Base-by-base conservation (phyloP, 1,140 invertebrate species). In the Nephila pilipes region DNA sequence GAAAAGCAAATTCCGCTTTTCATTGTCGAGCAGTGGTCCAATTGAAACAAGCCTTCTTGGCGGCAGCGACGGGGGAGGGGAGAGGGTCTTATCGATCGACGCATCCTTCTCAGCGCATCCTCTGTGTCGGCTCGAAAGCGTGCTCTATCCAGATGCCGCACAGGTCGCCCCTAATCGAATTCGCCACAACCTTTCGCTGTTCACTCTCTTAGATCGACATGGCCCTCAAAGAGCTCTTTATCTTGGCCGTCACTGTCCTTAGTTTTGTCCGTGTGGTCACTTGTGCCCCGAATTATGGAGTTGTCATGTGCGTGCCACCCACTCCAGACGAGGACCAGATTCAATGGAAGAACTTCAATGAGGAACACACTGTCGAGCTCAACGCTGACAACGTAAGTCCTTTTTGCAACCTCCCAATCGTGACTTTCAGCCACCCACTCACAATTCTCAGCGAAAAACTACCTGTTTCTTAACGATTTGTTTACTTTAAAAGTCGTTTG, bases 21-120 rank as follows among this genome's bases (percentile, higher is more conserved):
- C 20, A 36, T n/a, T 32, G 46, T 22, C 58, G 58, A 46, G 80
- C 32, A 54, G 36, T 22, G 38, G 32, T 38, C 16, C 46, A 46
- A 46, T 46, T 46, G 46, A 46, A 46, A 46, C 46, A 46, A 46
- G 46, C 6, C 46, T 46, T 46, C 46, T 46, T 10, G 6, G 46
- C 8, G 6, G 4, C 46, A 46, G 8, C 6, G 46, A 46, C 6
- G 46, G 46, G 46, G 4, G 46, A 4, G 25, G 55, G 25, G 83
- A 12, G 55, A 36, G 57, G n/a, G 22, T 32, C 14, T 29, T 60
- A 85, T 85, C 83, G 83, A 85, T 85, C 83, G 83, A 85, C 83
- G 83, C 83, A 63, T 85, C 83, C 57, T 32, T 32, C 57, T 57
- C 83, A 85, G 83, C 83, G 83, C 83, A 85, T 85, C 83, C 83